phyloP scores from a whole-genome alignment of 2,797 vertebrate genomes.

The Varecia variegata region DNA sequence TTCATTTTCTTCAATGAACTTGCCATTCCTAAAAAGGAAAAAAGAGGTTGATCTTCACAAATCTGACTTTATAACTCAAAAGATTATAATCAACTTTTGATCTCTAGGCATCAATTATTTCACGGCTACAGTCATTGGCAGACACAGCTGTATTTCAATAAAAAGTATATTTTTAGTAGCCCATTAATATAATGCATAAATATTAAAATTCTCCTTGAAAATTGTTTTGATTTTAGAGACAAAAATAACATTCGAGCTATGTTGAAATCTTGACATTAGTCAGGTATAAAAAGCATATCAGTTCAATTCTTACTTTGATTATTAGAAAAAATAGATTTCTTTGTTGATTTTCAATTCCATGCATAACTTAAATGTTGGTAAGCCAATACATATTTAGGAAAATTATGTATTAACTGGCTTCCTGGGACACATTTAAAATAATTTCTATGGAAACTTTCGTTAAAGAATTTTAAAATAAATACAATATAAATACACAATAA shows the following conservation, averaged over 20 bases:
- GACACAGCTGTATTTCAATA: neutral
- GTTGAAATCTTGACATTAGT: neutral
- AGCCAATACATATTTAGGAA: neutral
- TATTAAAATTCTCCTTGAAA: neutral
- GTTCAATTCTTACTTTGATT: neutral
- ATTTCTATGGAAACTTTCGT: neutral
- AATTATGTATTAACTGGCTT: neutral
- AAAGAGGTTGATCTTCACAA: neutral
- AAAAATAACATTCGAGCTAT: neutral
- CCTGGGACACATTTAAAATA: neutral
- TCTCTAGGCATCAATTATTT: neutral
- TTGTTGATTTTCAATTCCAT: neutral
- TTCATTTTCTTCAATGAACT: slow-evolving; percentile 91
- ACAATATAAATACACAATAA: neutral
- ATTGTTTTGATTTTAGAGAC: neutral
- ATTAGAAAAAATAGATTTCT: neutral
- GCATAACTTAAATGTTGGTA: neutral
- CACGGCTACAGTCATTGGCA: neutral
- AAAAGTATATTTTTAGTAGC: neutral
- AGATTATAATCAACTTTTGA: neutral
- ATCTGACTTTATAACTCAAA: neutral
- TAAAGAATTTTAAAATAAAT: neutral
- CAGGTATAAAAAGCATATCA: neutral
- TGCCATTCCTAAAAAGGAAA: slow-evolving; percentile 88
- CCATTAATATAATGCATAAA: neutral